Conservation (phyloP, 2,797 vertebrate genomes). For the Mormyrops boulengeri region DNA sequence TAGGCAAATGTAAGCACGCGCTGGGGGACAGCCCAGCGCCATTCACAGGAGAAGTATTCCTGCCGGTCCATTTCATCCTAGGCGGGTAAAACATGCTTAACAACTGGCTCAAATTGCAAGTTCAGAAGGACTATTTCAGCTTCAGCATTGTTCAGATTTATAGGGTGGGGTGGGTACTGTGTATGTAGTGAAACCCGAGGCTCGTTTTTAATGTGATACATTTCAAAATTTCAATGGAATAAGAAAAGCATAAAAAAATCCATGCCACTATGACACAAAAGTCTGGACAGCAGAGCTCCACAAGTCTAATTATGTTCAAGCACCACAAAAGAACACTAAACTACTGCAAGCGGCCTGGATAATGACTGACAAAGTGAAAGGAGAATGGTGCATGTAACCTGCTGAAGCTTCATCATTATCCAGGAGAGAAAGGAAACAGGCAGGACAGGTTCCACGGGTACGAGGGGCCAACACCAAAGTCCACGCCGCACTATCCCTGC, state of each 20-base stretch:
- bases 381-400: neutral
- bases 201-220: neutral
- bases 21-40: neutral
- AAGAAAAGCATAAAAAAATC: neutral
- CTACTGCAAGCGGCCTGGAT: neutral
- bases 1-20: neutral
- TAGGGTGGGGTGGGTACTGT: neutral
- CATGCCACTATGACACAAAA: neutral
- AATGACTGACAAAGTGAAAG: constrained; percentile 11
- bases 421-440: neutral
- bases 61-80: neutral
- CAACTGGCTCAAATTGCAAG: neutral
- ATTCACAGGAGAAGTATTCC: neutral
- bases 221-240: neutral
- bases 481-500: neutral
- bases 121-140: neutral
- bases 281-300: neutral
- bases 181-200: neutral
- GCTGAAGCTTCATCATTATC: neutral
- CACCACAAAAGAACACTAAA: constrained; percentile 1
- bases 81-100: constrained; percentile 7
- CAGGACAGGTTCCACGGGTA: neutral
- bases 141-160: neutral
- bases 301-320: constrained; percentile 1
- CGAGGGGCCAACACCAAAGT: neutral